These are phyloP conservation scores for Anarrhichthys ocellatus DNA, from an alignment of 2,113 vertebrate species.

Conservation along the genomic window DNA sequence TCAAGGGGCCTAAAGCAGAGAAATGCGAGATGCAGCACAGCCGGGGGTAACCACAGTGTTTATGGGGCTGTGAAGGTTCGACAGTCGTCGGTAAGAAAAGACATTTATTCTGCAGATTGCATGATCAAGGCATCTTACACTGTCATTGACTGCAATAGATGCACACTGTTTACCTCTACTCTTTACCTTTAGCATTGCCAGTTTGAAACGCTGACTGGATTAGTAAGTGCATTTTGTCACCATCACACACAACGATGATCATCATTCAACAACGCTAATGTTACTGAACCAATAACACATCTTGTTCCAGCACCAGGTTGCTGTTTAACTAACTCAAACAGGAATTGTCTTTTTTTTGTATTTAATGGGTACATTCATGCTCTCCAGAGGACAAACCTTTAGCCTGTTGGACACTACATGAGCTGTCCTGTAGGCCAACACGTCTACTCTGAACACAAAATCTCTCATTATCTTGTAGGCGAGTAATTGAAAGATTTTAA, in stretches of 20 bases:
- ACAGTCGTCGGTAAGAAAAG: background rate
- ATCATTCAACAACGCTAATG: background rate
- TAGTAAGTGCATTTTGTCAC: background rate
- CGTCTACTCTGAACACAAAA: background rate
- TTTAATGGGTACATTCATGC: background rate
- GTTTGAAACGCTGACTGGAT: conserved; percentile 25
- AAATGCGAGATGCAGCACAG: conserved; percentile 37
- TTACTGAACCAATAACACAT: background rate
- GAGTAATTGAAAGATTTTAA: background rate
- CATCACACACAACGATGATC: background rate
- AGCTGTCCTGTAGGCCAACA: background rate
- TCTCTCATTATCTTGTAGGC: background rate
- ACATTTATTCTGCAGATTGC: conserved; percentile 3
- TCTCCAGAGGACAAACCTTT: background rate
- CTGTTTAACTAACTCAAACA: background rate
- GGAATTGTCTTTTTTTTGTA: no score
- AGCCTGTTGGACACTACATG: background rate
- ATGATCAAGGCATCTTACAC: conserved; percentile 4
- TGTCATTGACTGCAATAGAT: background rate
- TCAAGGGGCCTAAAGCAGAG: conserved; percentile 46
- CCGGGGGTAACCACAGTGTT: conserved; percentile 42
- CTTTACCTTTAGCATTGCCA: conserved; percentile 6
- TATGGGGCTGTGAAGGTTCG: conserved; percentile 21
- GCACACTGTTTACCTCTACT: background rate
- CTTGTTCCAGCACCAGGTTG: background rate